These are phyloP conservation scores for Uromys caudimaculatus DNA, from an alignment of 2,797 vertebrate species.

Conservation along the genomic window DNA sequence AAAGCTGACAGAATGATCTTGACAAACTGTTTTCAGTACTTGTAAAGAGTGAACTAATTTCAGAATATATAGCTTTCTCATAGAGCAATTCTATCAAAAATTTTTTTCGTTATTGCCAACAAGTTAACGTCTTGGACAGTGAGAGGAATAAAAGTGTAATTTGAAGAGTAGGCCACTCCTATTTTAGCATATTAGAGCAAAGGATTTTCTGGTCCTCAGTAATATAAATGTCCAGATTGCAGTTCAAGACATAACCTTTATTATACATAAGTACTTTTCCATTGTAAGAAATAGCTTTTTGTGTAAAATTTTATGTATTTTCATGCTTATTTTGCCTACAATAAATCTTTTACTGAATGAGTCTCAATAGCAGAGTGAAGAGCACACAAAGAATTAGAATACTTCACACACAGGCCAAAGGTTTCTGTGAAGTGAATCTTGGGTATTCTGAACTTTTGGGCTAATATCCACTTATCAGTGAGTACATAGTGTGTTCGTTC, in stretches of 20 bases:
- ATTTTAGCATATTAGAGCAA: conserved; percentile 42
- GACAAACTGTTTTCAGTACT: not conserved
- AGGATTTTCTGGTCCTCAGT: conserved; percentile 30
- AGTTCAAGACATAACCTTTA: conserved; percentile 61
- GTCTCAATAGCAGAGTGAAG: not conserved
- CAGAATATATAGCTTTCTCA: not conserved
- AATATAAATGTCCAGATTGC: conserved; percentile 54
- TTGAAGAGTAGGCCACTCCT: conserved; percentile 45
- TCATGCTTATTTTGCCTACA: conserved; percentile 48
- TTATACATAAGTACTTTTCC: conserved; percentile 60
- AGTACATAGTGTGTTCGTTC: too few relatives aligned
- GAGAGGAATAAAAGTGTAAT: not conserved
- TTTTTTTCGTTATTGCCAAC: not conserved
- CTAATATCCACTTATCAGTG: too few relatives aligned
- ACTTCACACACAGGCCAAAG: too few relatives aligned
- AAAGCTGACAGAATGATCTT: not conserved
- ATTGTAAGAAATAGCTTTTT: conserved; percentile 54
- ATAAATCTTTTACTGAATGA: conserved; percentile 67
- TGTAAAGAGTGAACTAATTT: conserved; percentile 50
- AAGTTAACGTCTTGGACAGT: conserved; percentile 4
- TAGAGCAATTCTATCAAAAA: not conserved
- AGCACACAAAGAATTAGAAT: conserved; percentile 45
- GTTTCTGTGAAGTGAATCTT: too few relatives aligned
- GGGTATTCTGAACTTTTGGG: too few relatives aligned
- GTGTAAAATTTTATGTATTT: conserved; percentile 68